phyloP scores from a whole-genome alignment of 1,140 invertebrate species.

The Eriocheir sinensis region DNA sequence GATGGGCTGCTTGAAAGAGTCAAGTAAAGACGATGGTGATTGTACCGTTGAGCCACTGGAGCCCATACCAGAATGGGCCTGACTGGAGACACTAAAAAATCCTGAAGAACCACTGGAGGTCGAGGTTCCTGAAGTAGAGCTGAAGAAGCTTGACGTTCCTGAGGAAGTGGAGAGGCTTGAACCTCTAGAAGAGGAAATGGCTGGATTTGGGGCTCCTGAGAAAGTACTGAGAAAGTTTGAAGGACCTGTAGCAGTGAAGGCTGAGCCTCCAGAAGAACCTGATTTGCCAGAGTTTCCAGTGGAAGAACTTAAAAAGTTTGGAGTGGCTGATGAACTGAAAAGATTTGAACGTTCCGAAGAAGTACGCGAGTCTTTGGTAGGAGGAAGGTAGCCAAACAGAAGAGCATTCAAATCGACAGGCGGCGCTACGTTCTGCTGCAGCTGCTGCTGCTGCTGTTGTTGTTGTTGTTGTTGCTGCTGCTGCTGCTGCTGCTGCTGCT shows the following conservation, averaged over 20 bases:
- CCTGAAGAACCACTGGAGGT: not conserved
- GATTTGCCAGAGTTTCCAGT: no score
- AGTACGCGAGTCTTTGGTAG: not conserved
- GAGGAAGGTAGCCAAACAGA: slow-evolving; percentile 1
- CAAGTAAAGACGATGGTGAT: not conserved
- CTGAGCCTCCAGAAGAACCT: not conserved
- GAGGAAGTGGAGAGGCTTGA: not conserved
- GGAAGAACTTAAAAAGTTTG: no score
- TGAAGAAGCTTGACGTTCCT: not conserved
- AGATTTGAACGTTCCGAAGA: not conserved
- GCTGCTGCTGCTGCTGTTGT: not conserved
- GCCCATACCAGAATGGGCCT: no score
- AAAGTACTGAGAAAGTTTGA: not conserved
- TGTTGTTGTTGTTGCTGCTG: slow-evolving; percentile 24
- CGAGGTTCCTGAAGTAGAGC: not conserved
- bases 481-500: not conserved
- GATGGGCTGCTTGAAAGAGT: not conserved
- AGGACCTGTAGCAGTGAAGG: not conserved
- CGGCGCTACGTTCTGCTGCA: not conserved
- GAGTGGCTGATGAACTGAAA: not conserved
- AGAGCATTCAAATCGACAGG: not conserved
- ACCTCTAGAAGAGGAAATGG: not conserved
- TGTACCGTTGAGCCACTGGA: not conserved
- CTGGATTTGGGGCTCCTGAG: not conserved
- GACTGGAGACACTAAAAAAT: not conserved